Conservation (phyloP, 1,140 invertebrate genomes). For the Aphelinus certus region DNA sequence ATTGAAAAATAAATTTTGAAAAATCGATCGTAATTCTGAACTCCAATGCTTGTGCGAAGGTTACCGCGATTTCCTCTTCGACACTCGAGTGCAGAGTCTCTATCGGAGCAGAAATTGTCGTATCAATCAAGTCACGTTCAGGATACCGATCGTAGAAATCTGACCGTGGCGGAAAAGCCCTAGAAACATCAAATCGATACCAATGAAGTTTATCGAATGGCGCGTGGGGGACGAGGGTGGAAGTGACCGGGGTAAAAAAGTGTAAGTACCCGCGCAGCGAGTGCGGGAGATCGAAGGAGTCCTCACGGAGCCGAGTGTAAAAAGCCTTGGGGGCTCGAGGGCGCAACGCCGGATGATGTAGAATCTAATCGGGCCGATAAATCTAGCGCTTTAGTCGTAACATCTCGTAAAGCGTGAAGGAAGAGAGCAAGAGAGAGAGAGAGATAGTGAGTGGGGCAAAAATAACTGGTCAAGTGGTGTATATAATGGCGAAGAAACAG, state of each 20-base stretch:
- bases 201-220: background rate
- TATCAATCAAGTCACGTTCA: too few species aligned
- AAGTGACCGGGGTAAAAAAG: background rate
- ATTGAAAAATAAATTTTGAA: too few species aligned
- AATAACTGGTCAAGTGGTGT: slow-evolving; percentile 50
- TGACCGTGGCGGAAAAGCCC: too few species aligned
- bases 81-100: too few species aligned
- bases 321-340: background rate
- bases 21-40: too few species aligned
- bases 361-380: slow-evolving; percentile 57
- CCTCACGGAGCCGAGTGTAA: background rate
- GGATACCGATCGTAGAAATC: too few species aligned
- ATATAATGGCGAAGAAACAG: slow-evolving; percentile 2
- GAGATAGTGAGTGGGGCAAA: slow-evolving; percentile 45
- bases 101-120: too few species aligned
- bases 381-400: slow-evolving; percentile 56
- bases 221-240: too few species aligned
- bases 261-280: background rate
- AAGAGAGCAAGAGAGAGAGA: too few species aligned
- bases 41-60: too few species aligned
- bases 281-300: background rate
- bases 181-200: too few species aligned
- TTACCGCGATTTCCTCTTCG: too few species aligned
- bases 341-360: slow-evolving; percentile 44
- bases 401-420: slow-evolving; percentile 51